Conservation (phyloP, 2,797 vertebrate species). For the Serranus cabrilla region DNA sequence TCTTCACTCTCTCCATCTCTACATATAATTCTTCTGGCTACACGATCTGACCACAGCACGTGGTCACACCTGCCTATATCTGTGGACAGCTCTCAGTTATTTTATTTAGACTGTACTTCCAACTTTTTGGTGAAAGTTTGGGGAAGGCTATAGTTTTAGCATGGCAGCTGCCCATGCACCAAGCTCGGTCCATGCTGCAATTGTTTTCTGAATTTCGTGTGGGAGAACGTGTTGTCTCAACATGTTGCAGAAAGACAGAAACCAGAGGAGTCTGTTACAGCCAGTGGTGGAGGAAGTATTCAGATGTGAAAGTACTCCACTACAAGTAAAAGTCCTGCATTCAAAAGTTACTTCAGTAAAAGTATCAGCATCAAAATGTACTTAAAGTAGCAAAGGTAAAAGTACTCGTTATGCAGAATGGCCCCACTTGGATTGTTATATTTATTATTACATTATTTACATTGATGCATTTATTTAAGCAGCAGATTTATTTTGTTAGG, state of each 20-base stretch:
- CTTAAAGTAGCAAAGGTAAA: too few species aligned
- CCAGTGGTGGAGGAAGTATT: too few species aligned
- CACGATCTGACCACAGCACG: background rate
- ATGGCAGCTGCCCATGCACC: background rate
- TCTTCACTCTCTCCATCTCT: slow-evolving; percentile 2
- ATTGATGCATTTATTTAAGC: too few species aligned
- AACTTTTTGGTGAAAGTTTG: background rate
- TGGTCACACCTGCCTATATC: background rate
- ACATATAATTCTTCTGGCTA: background rate
- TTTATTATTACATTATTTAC: too few species aligned
- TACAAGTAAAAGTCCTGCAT: too few species aligned
- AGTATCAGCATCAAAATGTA: too few species aligned
- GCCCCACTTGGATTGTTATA: too few species aligned
- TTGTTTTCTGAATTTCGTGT: slow-evolving; percentile 8
- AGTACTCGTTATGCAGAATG: too few species aligned
- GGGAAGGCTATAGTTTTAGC: background rate
- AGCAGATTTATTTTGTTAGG: too few species aligned
- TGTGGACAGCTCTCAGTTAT: background rate
- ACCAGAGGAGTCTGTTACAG: background rate
- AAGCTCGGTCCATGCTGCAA: background rate
- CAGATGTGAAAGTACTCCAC: too few species aligned
- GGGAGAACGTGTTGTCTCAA: slow-evolving; percentile 6
- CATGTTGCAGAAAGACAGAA: background rate
- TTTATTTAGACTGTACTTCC: background rate
- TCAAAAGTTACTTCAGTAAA: too few species aligned